Base-by-base conservation (phyloP, 2,888 invertebrate species). In the Priocnemis perturbator region DNA sequence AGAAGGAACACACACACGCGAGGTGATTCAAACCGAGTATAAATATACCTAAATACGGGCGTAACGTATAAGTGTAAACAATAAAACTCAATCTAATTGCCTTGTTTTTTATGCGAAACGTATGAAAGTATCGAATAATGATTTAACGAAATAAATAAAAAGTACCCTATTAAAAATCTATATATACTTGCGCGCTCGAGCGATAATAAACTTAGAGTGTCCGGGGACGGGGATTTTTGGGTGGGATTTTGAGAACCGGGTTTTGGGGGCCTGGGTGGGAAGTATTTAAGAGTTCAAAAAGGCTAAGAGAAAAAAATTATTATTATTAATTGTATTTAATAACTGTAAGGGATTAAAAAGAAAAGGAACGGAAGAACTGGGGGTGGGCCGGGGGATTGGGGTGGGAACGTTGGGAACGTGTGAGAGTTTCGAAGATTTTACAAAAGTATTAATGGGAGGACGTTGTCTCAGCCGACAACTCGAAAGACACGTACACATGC, bases 71-170 rank as follows among this genome's bases (percentile, higher is more conserved):
- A 83, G 78, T 83, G 79, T 85, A 85, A 83, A 85, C 78, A 78
- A 85, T 81, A 80, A 79, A 84, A 85, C 87, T 87, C 85, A 86
- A 86, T 88, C 86, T 86, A 86, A 87, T 87, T 88, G 88, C 88
- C 88, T 88, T 88, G 88, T 87, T 88, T 88, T 88, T 87, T 88
- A 88, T 86, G 87, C 86, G 83, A 84, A 87, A 85, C 83, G 79
- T 84, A 85, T 84, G 86, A 87, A 86, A 87, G 86, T 87, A 87
- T 85, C 82, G 82, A 86, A 67, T 83, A 84, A 83, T 78, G 81
- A 79, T 79, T 83, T 81, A 82, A 75, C 59, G 71, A 84, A 82
- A 77, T 80, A 83, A 84, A 77, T 78, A 80, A 76, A 67, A 78
- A 50, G 14, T 50, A 76, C 74, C 79, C 70, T 83, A 80, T 77